Evolutionary conservation across 1,140 invertebrate species (phyloP).

Genomic region (Apis mellifera): DNA sequence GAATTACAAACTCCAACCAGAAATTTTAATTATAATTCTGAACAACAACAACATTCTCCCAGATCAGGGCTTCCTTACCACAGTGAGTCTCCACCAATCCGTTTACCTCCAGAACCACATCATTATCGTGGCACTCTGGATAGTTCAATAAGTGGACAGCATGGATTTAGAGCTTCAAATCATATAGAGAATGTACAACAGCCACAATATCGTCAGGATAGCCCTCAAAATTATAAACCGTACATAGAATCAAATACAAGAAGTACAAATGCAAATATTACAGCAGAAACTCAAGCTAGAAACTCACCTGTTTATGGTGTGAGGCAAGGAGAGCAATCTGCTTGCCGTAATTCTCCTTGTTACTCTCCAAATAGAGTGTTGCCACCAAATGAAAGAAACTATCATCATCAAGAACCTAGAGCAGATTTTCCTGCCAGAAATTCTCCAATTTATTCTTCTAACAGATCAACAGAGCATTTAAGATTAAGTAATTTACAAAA

Average conservation of each 20-base stretch:
- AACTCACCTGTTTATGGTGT: constrained; percentile 70
- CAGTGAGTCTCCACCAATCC: constrained; percentile 70
- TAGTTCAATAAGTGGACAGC: constrained; percentile 53
- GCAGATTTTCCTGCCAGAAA: constrained; percentile 68
- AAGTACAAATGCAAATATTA: constrained; percentile 62
- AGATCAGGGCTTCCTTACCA: constrained; percentile 70
- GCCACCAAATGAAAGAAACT: constrained; percentile 68
- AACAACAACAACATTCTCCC: constrained; percentile 69
- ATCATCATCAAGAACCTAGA: constrained; percentile 67
- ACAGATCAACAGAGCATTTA: constrained; percentile 66
- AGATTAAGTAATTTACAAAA: constrained; percentile 60
- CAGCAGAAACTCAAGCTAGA: constrained; percentile 67
- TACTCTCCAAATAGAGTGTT: constrained; percentile 71
- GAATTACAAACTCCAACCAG: constrained; percentile 73
- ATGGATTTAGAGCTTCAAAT: constrained; percentile 57
- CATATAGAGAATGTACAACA: constrained; percentile 74
- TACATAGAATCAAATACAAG: constrained; percentile 67
- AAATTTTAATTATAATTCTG: constrained; percentile 68
- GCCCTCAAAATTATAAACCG: constrained; percentile 70
- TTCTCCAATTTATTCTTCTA: constrained; percentile 69
- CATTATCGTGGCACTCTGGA: constrained; percentile 71
- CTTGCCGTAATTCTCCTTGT: constrained; percentile 66
- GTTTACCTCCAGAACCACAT: constrained; percentile 67
- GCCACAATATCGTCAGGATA: constrained; percentile 75
- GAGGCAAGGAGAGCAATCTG: constrained; percentile 60